Evolutionary conservation across 2,888 invertebrate species (phyloP).

Genomic region (Parnassius smintheus): DNA sequence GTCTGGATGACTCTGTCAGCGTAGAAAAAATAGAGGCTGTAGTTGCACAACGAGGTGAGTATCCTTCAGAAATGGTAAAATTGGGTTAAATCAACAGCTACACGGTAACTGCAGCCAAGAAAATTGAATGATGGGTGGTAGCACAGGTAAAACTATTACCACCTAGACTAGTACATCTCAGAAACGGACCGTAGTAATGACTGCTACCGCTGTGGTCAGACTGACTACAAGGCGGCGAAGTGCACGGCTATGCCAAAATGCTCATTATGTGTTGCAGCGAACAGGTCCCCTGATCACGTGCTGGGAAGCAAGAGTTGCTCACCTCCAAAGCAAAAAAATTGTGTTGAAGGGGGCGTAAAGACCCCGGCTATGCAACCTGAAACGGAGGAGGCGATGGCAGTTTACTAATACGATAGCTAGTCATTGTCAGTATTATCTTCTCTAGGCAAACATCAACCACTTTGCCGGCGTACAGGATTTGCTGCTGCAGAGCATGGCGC

Average conservation of each 20-base stretch:
- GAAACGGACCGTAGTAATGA: slow-evolving; percentile 15
- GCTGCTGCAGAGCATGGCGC: slow-evolving; percentile 23
- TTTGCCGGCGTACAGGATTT: slow-evolving; percentile 29
- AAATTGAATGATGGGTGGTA: slow-evolving; percentile 26
- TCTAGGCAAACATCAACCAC: slow-evolving; percentile 30
- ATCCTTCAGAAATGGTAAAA: slow-evolving; percentile 5
- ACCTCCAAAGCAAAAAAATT: slow-evolving; percentile 6
- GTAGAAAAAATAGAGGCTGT: too few species aligned
- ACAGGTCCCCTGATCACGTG: slow-evolving; percentile 20
- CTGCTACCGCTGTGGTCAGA: slow-evolving; percentile 27
- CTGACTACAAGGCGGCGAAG: slow-evolving; percentile 25
- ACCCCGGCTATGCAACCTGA: neutral
- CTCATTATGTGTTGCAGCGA: slow-evolving; percentile 21
- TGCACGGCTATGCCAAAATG: slow-evolving; percentile 29
- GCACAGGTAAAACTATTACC: slow-evolving; percentile 29
- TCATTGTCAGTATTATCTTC: slow-evolving; percentile 4
- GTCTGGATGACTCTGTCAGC: slow-evolving; percentile 30
- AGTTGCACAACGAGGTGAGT: slow-evolving; percentile 21
- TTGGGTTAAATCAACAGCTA: slow-evolving; percentile 8
- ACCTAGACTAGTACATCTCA: slow-evolving; percentile 17
- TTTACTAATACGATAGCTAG: slow-evolving; percentile 14
- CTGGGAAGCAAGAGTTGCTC: slow-evolving; percentile 12
- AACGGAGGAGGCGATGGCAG: slow-evolving; percentile 4
- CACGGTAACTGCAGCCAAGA: slow-evolving; percentile 26
- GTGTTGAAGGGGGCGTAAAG: too few species aligned